These are phyloP conservation scores for Coelopa pilipes DNA, from an alignment of 2,888 invertebrate genomes.

Conservation along the genomic window DNA sequence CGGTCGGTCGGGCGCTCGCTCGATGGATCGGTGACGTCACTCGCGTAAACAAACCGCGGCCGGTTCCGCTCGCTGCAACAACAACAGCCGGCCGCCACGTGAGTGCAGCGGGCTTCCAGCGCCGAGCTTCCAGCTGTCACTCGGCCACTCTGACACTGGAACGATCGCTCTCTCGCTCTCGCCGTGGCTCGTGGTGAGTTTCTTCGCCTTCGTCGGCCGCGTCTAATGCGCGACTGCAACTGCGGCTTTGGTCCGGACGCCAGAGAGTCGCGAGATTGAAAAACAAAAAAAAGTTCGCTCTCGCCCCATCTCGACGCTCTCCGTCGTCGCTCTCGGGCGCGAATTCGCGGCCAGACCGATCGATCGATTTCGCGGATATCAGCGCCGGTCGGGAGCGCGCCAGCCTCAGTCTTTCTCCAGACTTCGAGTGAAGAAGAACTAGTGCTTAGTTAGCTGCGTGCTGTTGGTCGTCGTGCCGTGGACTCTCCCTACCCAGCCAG, in stretches of 20 bases:
- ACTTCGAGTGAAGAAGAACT: conserved; percentile 64
- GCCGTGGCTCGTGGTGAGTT: conserved; percentile 9
- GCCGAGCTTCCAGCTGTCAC: conserved; percentile 39
- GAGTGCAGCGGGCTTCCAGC: conserved; percentile 23
- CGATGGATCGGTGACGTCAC: conserved; percentile 55
- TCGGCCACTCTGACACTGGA: conserved; percentile 33
- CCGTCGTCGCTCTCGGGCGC: not conserved
- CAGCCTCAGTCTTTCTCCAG: conserved; percentile 65
- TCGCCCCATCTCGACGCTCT: not conserved
- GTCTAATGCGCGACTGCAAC: not conserved
- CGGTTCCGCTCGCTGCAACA: conserved; percentile 36
- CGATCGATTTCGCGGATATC: no score
- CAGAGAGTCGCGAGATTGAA: not conserved
- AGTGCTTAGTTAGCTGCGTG: conserved; percentile 44
- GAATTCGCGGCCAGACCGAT: not conserved
- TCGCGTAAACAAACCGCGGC: conserved; percentile 50
- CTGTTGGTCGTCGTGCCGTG: conserved; percentile 27
- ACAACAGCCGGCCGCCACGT: conserved; percentile 39
- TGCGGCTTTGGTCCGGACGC: not conserved
- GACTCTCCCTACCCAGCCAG: conserved; percentile 7
- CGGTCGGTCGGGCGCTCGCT: not conserved
- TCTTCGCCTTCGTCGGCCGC: not conserved
- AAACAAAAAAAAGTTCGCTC: not conserved
- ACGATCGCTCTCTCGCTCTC: conserved; percentile 22
- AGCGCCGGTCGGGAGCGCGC: not conserved